Conservation (phyloP, 2,113 vertebrate genomes). For the Peucedramus taeniatus region DNA sequence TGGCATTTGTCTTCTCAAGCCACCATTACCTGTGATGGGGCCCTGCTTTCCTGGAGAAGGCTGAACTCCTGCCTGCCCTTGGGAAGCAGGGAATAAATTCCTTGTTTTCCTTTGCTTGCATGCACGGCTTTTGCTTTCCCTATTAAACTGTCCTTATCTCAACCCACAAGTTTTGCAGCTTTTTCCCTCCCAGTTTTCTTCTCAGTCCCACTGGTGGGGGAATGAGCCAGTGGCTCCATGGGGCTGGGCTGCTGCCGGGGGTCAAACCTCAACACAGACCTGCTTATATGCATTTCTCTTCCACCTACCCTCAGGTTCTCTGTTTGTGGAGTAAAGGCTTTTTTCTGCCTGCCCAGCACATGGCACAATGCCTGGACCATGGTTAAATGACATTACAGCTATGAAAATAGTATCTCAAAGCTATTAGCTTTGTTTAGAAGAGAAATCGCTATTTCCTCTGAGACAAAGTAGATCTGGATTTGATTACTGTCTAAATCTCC, state of each 20-base stretch:
- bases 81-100: not conserved
- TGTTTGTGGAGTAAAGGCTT: not conserved
- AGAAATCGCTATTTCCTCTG: not conserved
- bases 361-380: not conserved
- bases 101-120: not conserved
- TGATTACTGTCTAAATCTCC: not conserved
- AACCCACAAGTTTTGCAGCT: not conserved
- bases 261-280: not conserved
- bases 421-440: not conserved
- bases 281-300: not conserved
- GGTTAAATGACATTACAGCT: not conserved
- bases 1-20: not conserved
- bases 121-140: not conserved
- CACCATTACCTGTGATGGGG: fast-evolving
- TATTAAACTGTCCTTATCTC: not conserved
- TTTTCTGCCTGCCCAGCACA: not conserved
- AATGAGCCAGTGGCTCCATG: fast-evolving
- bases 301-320: not conserved
- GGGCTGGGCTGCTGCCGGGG: not conserved
- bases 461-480: not conserved
- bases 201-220: not conserved
- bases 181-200: not conserved
- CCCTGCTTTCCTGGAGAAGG: not conserved
- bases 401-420: not conserved
- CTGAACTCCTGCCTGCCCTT: not conserved